Base-by-base conservation (phyloP, 2,113 vertebrate genomes). In the Arvicanthis niloticus region DNA sequence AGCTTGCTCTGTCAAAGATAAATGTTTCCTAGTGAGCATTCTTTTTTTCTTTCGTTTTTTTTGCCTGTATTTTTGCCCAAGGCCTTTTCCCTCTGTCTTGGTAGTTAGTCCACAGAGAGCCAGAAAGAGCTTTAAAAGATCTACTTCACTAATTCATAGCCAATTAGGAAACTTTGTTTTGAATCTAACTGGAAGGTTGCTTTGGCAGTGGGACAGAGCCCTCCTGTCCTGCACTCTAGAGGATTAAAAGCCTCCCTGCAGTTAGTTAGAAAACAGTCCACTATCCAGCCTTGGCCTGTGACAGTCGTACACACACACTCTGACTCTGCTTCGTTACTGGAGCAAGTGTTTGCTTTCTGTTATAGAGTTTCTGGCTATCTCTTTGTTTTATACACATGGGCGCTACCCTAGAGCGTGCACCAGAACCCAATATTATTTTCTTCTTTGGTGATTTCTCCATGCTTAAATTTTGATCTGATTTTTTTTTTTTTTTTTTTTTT, bases 131-230 rank as follows among this genome's bases (percentile, higher is more conserved):
- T 51, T 92, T 76, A 58, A 73, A 73, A 90, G 91, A 95, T 89
- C 56, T 93, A 67, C 95, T 80, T 85, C 90, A 75, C 72, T 97
- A 96, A 97, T 95, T 93, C 96, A 89, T 24, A 24, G 62, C 67
- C 93, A 93, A 62, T 94, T 80, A 89, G 81, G 70, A 91, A 86
- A 77, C 68, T 92, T 78, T 86, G 92, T 73, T 89, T 84, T 92
- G 76, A 75, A 53, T 17, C n/a, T 72, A 31, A 48, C 81, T 68
- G 3, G 16, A 67, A 89, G 80, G 88, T 88, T 1, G 67, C 29
- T 24, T n/a, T 86, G 84, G 51, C 58, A 60, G 62, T 48, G 9
- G 62, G 10, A n/a, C 48, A n/a, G 45, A 95, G 31, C n/a, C 45
- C 24, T 65, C 58, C 65, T 45, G 3, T 26, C 29, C 42, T 8